phyloP scores from a whole-genome alignment of 2,113 vertebrate genomes.

The Meriones unguiculatus region DNA sequence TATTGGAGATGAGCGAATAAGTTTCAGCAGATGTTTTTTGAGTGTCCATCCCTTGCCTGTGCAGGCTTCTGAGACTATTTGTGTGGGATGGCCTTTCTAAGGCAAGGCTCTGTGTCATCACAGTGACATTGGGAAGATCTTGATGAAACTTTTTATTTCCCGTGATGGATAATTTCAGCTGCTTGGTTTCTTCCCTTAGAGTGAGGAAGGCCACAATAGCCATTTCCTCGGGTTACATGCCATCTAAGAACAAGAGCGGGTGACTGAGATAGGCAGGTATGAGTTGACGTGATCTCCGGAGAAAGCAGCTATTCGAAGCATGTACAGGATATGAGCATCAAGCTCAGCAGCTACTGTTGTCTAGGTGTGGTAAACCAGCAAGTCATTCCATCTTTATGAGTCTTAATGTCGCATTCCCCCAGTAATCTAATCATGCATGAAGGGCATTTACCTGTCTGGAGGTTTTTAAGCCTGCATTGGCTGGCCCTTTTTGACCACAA shows the following conservation, averaged over 20 bases:
- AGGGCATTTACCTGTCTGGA: neutral
- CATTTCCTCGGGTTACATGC: neutral
- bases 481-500: neutral
- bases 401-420: neutral
- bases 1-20: neutral
- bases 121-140: neutral
- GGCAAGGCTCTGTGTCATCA: neutral
- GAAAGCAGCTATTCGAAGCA: neutral
- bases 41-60: neutral
- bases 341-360: neutral
- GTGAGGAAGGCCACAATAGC: neutral
- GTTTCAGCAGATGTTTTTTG: neutral
- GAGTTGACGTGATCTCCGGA: neutral
- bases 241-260: neutral
- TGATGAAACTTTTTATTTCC: neutral
- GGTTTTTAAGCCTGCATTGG: neutral
- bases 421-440: neutral
- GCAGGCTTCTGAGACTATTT: neutral
- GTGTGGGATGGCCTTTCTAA: accelerated
- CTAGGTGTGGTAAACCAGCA: neutral
- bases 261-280: neutral
- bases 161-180: neutral
- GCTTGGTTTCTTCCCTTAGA: neutral
- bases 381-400: neutral
- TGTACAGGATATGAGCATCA: neutral